Conservation (phyloP, 1,140 invertebrate genomes). For the Chionoecetes opilio region DNA sequence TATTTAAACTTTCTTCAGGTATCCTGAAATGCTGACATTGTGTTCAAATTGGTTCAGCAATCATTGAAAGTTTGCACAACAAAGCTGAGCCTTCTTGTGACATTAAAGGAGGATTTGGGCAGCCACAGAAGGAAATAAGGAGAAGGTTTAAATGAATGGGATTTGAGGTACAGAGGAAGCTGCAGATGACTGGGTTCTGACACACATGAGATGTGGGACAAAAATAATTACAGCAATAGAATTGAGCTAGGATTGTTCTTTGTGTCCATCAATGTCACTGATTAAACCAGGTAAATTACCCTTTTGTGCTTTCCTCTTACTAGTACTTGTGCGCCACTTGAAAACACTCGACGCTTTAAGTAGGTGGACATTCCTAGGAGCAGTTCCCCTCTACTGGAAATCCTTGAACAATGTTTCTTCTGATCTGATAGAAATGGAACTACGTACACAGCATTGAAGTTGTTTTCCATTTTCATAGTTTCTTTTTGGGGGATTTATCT, state of each 20-base stretch:
- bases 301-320: slow-evolving; percentile 77
- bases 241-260: slow-evolving; percentile 79
- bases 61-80: slow-evolving; percentile 75
- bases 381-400: slow-evolving; percentile 72
- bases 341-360: slow-evolving; percentile 80
- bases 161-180: slow-evolving; percentile 75
- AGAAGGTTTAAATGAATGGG: slow-evolving; percentile 68
- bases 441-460: slow-evolving; percentile 75
- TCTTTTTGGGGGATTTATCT: slow-evolving; percentile 73
- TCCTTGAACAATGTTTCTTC: slow-evolving; percentile 71
- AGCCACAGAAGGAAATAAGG: slow-evolving; percentile 78
- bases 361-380: slow-evolving; percentile 80
- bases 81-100: slow-evolving; percentile 79
- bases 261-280: slow-evolving; percentile 78
- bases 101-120: slow-evolving; percentile 74
- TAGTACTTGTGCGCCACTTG: slow-evolving; percentile 77
- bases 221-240: slow-evolving; percentile 78
- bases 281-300: slow-evolving; percentile 77
- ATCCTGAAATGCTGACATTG: slow-evolving; percentile 81
- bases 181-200: slow-evolving; percentile 76
- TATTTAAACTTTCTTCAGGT: slow-evolving; percentile 80
- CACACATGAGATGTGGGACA: slow-evolving; percentile 67
- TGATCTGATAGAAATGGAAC: slow-evolving; percentile 76
- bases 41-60: slow-evolving; percentile 79
- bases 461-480: slow-evolving; percentile 72